phyloP scores from a whole-genome alignment of 2,888 invertebrate species.

The Drosophila picticornis region DNA sequence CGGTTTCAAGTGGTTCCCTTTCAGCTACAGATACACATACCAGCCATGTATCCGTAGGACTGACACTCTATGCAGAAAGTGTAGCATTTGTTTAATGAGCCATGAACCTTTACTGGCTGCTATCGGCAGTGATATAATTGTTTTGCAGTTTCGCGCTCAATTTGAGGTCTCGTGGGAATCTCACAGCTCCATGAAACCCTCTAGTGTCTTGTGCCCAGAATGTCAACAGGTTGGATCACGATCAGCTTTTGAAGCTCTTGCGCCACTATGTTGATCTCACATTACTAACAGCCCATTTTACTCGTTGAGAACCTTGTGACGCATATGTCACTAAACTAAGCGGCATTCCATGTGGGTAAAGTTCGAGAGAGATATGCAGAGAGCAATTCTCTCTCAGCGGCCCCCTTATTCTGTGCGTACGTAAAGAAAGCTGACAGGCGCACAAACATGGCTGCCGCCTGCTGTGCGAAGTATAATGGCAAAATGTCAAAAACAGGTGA shows the following conservation, averaged over 20 bases:
- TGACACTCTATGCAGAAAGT: conserved; percentile 20
- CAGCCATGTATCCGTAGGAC: conserved; percentile 3
- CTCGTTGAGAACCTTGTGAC: background rate
- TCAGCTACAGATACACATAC: conserved; percentile 15
- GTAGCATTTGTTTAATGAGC: conserved; percentile 63
- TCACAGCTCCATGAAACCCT: background rate
- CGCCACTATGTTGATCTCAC: conserved; percentile 58
- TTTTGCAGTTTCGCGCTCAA: conserved; percentile 17
- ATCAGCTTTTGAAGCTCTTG: conserved; percentile 16
- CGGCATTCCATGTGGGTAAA: conserved; percentile 3
- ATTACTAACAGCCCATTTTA: conserved; percentile 63
- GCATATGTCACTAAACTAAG: conserved; percentile 45
- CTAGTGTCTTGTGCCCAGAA: conserved; percentile 1
- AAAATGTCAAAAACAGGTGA: conserved; percentile 82
- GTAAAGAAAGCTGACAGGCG: conserved; percentile 1
- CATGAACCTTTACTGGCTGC: conserved; percentile 54
- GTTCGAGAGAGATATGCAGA: background rate
- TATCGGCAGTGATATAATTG: conserved; percentile 52
- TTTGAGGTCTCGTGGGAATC: conserved; percentile 64
- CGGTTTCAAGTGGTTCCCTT: conserved; percentile 62
- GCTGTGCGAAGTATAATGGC: conserved; percentile 66
- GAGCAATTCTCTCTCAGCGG: background rate
- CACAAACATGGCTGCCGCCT: conserved; percentile 68
- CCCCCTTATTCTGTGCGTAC: background rate
- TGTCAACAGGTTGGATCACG: conserved; percentile 65